Conservation (phyloP, 2,797 vertebrate genomes). For the Hyperoplus lanceolatus region DNA sequence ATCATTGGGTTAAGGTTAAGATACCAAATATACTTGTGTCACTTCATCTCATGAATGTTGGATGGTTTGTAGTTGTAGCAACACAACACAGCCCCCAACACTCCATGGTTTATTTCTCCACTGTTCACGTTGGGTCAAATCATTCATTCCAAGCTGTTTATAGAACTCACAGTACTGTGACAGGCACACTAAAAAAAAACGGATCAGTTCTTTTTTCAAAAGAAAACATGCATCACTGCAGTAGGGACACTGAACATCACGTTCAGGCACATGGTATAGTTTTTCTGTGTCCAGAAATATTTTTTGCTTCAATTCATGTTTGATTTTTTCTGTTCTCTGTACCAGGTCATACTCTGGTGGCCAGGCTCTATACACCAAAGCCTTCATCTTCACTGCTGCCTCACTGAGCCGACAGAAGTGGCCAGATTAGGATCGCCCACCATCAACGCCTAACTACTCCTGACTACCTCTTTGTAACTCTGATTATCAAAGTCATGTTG, state of each 20-base stretch:
- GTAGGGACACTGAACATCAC: too few relatives aligned
- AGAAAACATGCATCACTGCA: background rate
- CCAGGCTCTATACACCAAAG: slow-evolving; percentile 60
- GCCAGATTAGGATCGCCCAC: slow-evolving; percentile 36
- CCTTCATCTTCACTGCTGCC: slow-evolving; percentile 45
- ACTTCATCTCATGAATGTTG: background rate
- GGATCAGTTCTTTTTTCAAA: background rate
- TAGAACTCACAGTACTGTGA: slow-evolving; percentile 4
- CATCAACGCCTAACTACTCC: slow-evolving; percentile 20
- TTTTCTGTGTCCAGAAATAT: background rate
- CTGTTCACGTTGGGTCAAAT: slow-evolving; percentile 39
- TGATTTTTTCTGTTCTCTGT: background rate
- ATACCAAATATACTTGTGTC: background rate
- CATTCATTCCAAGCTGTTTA: slow-evolving; percentile 40
- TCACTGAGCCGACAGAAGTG: slow-evolving; percentile 30
- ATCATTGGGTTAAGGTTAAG: background rate
- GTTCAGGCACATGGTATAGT: too few relatives aligned
- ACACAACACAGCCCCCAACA: slow-evolving; percentile 2
- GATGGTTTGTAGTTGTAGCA: slow-evolving; percentile 36
- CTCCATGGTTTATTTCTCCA: slow-evolving; percentile 17
- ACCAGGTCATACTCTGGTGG: slow-evolving; percentile 58
- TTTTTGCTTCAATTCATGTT: background rate
- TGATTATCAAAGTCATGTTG: slow-evolving; percentile 42
- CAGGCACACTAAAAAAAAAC: background rate
- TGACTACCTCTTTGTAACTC: slow-evolving; percentile 31